Base-by-base conservation (phyloP, 2,888 invertebrate species). In the Eupithecia subumbrata region DNA sequence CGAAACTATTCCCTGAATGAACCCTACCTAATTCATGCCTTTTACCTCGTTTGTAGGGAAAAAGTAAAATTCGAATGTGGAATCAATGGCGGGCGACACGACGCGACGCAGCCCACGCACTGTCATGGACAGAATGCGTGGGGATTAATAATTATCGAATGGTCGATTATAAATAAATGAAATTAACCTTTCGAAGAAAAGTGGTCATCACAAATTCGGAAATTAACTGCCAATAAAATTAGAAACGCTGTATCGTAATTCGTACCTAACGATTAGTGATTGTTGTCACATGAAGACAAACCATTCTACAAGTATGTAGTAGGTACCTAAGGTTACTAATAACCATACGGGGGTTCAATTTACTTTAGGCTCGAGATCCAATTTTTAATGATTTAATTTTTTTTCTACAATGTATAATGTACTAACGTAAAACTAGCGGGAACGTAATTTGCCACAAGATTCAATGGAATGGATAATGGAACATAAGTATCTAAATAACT, bases 121-220 rank as follows among this genome's bases (percentile, higher is more conserved):
- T 64, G 64, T 34, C 34, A 30, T 34, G 34, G 9, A 56, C 64
- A 16, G 34, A 64, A 18, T 34, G 64, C 34, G 34, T 64, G 64
- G 64, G 64, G 25, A 60, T 25, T 56, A 14, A 5, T 34, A 34
- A 64, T 18, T 64, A 64, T 64, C 34, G 64, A 63, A 30, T 63
- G 64, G 18, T 64, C 18, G 64, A 64, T 64, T 64, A 34, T 9
- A 64, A 64, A 34, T 64, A 64, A 64, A 64, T 18, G 22, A 60
- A 60, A 60, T 60, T 64, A 64, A 16, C 34, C 64, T 64, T 64
- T 64, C 18, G 64, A 34, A 16, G 34, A 34, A 64, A 63, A 64
- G 7, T 64, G 30, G 30, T 64, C 16, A 64, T 34, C 18, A 12
- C 3, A 18, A 64, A 34, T 30, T 18, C 34, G 64, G 12, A 22